Percentiles rank a stretch among this genome's conserved stretches.
Conservation (phyloP, 2,797 vertebrate genomes). For the Harpagifer antarcticus region DNA sequence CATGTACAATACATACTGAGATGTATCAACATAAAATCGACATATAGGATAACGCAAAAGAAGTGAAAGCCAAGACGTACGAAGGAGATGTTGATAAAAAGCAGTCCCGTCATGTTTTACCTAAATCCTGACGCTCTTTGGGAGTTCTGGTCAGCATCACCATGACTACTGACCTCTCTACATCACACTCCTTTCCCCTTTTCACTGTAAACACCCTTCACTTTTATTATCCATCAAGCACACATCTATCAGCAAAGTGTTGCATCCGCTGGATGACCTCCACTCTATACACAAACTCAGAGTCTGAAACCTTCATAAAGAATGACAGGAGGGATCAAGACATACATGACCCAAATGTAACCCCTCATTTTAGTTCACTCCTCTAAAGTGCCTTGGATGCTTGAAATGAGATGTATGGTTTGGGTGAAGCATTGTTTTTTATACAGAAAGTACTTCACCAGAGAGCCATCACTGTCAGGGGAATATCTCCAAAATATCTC, state of each 20-base stretch:
- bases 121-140: conserved; percentile 57
- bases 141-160: conserved; percentile 77
- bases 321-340: conserved; percentile 35
- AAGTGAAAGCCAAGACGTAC: not conserved
- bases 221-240: conserved; percentile 64
- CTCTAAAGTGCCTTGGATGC: not conserved
- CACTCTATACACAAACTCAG: conserved; percentile 60
- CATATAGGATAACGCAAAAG: not conserved
- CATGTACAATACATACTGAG: not conserved
- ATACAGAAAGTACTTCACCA: not conserved
- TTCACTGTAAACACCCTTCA: conserved; percentile 78
- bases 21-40: not conserved
- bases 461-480: not conserved
- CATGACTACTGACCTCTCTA: conserved; percentile 75
- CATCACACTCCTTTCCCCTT: conserved; percentile 55
- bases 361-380: conserved; percentile 10
- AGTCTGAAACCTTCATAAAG: conserved; percentile 37
- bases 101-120: conserved; percentile 53
- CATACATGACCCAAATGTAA: conserved; percentile 6
- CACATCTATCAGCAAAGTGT: conserved; percentile 59
- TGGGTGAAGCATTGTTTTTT: conserved; percentile 11
- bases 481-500: not conserved
- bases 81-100: conserved; percentile 55
- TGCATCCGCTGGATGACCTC: conserved; percentile 72
- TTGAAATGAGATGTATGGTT: conserved; percentile 7